Evolutionary conservation across 2,888 invertebrate species (phyloP).

Genomic region (Dioctria linearis): DNA sequence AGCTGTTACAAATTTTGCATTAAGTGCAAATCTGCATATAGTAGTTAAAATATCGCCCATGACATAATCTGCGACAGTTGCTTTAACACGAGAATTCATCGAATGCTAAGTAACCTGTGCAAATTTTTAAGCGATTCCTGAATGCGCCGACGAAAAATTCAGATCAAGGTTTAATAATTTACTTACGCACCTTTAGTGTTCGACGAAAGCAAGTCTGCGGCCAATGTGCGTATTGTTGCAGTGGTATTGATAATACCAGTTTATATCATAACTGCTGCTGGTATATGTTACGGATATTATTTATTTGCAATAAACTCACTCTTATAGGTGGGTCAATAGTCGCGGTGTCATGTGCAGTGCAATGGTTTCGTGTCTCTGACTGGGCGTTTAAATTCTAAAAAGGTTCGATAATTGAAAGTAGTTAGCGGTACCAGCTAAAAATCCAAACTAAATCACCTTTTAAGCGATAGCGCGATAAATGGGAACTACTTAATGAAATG

Average conservation of each 20-base stretch:
- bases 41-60: not conserved
- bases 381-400: conserved; percentile 33
- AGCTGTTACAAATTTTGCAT: not conserved
- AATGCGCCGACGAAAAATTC: conserved; percentile 22
- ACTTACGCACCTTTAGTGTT: conserved; percentile 26
- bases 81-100: not conserved
- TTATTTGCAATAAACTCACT: not conserved
- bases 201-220: conserved; percentile 1
- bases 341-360: conserved; percentile 16
- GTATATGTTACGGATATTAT: not conserved
- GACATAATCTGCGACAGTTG: conserved; percentile 1
- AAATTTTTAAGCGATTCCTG: conserved; percentile 31
- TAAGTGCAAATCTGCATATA: not conserved
- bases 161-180: conserved; percentile 43
- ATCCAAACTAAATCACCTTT: conserved; percentile 16
- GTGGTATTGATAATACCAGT: not conserved
- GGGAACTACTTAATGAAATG: conserved; percentile 5
- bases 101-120: conserved; percentile 19
- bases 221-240: conserved; percentile 32
- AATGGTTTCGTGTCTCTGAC: conserved; percentile 3
- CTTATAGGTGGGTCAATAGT: conserved; percentile 20
- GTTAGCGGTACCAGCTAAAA: conserved; percentile 17
- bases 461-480: not conserved
- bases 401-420: conserved; percentile 44
- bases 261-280: not conserved